Base-by-base conservation (phyloP, 2,888 invertebrate genomes). In the Cryptocephalus moraei region DNA sequence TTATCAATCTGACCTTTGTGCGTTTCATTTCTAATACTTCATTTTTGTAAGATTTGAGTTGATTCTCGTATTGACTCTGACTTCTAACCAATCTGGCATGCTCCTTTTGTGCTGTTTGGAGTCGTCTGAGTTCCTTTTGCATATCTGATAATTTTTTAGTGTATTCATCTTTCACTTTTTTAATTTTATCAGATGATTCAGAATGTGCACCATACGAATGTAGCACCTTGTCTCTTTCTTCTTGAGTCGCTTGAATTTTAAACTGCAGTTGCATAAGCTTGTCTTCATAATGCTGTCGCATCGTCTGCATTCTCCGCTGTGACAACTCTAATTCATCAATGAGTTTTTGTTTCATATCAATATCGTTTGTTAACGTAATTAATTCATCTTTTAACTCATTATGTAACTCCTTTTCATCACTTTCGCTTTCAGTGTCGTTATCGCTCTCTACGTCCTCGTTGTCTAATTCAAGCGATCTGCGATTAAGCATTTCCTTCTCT, bases 321-420 rank as follows among this genome's bases (percentile, higher is more conserved):
- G 91, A 91, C 48, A 84, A 73, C 68, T 97, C 96, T 55, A 97
- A 70, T 63, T 96, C 93, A 62, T 93, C 92, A 53, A 99, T 94
- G 40, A 97, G 75, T 47, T 91, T 86, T 57, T 94, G 89, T 67
- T 97, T 97, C 46, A 94, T 87, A 64, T 90, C 90, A 55, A 97
- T 96, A 69, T 96, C 93, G 41, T 88, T 88, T 47, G 91, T 93
- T 11, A 97, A 73, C 9, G 88, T 86, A 10, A 91, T 88, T 49
- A 97, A 73, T 66, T 94, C 91, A 32, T 87, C 86, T 56, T 88
- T 79, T 51, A 84, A 79, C 36, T 81, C 79, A 39, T 73, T 76
- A 50, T 75, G 74, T 46, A 75, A 64, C 58, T 67, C 66, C 50
- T 74, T 75, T 14, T 74, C 75, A 41, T 78, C 78, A 11, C 75